Base-by-base conservation (phyloP, 2,888 invertebrate species). In the Camptogramma bilineatum region DNA sequence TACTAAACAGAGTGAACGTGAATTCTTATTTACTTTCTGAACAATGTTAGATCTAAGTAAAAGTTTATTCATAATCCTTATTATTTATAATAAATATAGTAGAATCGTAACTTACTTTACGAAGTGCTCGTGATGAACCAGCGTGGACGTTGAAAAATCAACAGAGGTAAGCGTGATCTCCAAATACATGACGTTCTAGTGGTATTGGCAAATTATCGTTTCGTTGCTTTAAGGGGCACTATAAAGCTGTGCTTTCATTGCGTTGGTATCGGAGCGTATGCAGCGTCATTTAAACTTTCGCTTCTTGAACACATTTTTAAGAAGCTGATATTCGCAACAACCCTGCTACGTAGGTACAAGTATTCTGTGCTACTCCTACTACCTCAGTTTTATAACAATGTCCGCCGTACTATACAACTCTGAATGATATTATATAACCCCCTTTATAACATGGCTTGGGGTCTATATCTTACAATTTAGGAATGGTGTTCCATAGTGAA, bases 401-500 rank as follows among this genome's bases (percentile, higher is more conserved):
- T 13, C 34, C 34, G 34, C 34, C 13, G 34, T 10, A 10, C 31
- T 31, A 31, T 9, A 10, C 10, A 31, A 28, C 28, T 28, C 7
- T 8, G 28, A n/a, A n/a, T 28, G 31, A 31, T 10, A 31, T 9
- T 2, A 28, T 28, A 8, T 28, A 28, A 28, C 28, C 28, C 13
- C 13, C 10, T 13, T 13, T 39, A 39, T 39, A 39, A 13, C 10
- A 39, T 39, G 34, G 34, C 34, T 39, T 13, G 34, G 34, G 13
- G 13, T 13, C 44, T 44, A 24, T 24, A 16, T 51, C 21, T 58
- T 50, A 58, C 5, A 48, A 51, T 51, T 42, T 42, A 42, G 13
- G 44, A 31, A 24, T 51, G 7, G 10, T 58, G 19, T 52, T 58
- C 31, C 44, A 52, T 39, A 18, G 42, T 48, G 18, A 50, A 60